Evolutionary conservation across 1,140 invertebrate species (phyloP).

Genomic region (Drosophila melanica): DNA sequence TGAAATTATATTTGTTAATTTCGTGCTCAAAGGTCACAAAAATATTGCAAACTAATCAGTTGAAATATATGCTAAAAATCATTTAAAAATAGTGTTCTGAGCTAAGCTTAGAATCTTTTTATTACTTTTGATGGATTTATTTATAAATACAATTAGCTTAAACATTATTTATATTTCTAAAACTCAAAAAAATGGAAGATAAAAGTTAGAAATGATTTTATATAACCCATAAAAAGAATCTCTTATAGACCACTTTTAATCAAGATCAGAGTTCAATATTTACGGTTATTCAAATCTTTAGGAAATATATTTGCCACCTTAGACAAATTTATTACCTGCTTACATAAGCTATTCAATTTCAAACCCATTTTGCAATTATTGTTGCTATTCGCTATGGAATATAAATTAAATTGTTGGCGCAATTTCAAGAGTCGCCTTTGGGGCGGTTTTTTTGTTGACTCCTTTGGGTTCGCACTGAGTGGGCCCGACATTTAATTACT

Average conservation of each 20-base stretch:
- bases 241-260: too few relatives aligned
- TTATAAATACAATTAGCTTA: too few relatives aligned
- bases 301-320: too few relatives aligned
- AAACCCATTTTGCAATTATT: background rate
- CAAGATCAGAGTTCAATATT: too few relatives aligned
- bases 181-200: too few relatives aligned
- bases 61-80: background rate
- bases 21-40: conserved; percentile 14
- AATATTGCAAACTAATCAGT: background rate
- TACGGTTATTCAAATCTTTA: too few relatives aligned
- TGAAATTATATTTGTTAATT: conserved; percentile 1
- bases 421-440: background rate
- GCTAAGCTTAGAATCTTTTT: background rate
- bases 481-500: conserved; percentile 35
- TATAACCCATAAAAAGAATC: too few relatives aligned
- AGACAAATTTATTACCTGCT: too few relatives aligned
- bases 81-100: background rate
- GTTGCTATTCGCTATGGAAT: background rate
- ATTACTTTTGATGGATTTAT: background rate
- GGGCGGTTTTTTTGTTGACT: conserved; percentile 17
- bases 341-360: too few relatives aligned
- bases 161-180: too few relatives aligned
- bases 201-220: too few relatives aligned
- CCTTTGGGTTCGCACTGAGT: conserved; percentile 8
- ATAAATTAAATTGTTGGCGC: conserved; percentile 1